These are phyloP conservation scores for Gallinago solitaria DNA, from an alignment of 2,797 vertebrate species.

Conservation along the genomic window DNA sequence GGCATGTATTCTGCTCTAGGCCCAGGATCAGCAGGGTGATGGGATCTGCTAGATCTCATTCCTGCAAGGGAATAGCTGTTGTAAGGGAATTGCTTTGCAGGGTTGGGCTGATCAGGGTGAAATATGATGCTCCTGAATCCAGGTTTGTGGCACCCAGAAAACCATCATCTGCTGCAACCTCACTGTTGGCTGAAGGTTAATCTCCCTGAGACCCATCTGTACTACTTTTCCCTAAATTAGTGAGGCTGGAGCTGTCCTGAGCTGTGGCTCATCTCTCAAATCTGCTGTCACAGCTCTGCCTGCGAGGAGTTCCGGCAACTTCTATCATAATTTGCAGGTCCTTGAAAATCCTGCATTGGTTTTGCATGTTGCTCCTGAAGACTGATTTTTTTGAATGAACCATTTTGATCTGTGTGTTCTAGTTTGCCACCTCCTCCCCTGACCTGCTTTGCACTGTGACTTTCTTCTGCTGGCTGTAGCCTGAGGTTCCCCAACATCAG, in stretches of 20 bases:
- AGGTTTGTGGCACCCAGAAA: not conserved
- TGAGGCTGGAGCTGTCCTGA: not conserved
- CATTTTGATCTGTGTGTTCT: not conserved
- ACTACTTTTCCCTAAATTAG: not conserved
- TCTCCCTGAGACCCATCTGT: accelerated
- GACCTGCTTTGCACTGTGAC: not conserved
- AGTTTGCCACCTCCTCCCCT: not conserved
- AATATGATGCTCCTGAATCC: not conserved
- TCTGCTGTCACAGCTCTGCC: not conserved
- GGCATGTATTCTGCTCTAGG: not conserved
- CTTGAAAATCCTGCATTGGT: not conserved
- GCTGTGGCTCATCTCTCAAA: not conserved
- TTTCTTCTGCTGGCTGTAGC: not conserved
- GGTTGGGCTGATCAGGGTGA: not conserved
- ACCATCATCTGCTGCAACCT: not conserved
- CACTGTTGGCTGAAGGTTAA: not conserved
- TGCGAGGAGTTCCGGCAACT: not conserved
- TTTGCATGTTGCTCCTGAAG: not conserved
- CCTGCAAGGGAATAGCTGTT: not conserved
- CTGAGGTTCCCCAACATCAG: not conserved
- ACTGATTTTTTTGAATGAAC: not conserved
- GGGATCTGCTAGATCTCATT: not conserved
- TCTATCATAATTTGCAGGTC: not conserved
- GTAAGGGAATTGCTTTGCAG: not conserved
- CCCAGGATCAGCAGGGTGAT: not conserved